A percentile compares a stretch with the other conserved stretches of the same genome.
phyloP scores from a whole-genome alignment of 1,140 invertebrate species.

The Popillia japonica region DNA sequence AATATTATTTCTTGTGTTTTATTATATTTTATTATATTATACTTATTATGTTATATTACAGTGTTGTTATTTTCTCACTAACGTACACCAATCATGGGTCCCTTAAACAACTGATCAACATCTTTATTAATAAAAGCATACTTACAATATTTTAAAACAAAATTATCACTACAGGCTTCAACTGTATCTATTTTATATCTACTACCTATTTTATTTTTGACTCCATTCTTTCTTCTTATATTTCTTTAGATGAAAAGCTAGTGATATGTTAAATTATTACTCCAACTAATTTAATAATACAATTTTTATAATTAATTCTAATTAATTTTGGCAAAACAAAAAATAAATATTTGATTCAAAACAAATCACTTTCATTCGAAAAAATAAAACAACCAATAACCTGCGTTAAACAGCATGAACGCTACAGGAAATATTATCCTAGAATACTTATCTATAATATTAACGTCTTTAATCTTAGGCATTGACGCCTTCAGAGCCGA shows the following conservation, averaged over 20 bases:
- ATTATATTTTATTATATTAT: too few relatives aligned
- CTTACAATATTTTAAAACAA: too few relatives aligned
- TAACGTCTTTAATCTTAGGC: conserved; percentile 95
- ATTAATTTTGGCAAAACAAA: too few relatives aligned
- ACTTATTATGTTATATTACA: not conserved
- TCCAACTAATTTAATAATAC: not conserved
- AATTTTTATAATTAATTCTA: too few relatives aligned
- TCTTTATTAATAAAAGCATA: not conserved
- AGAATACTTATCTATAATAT: conserved; percentile 96
- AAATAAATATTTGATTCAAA: too few relatives aligned
- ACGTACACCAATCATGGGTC: not conserved
- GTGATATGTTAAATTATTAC: conserved; percentile 12
- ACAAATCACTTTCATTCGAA: conserved; percentile 65
- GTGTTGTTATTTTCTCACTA: too few relatives aligned
- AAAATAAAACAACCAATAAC: conserved; percentile 95
- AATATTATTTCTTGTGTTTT: not conserved
- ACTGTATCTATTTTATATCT: too few relatives aligned
- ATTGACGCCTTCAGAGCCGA: conserved; percentile 82
- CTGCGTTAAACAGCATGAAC: conserved; percentile 92
- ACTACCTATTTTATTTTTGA: too few relatives aligned
- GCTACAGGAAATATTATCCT: conserved; percentile 93
- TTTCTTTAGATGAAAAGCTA: not conserved
- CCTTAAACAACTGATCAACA: not conserved
- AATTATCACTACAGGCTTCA: too few relatives aligned
- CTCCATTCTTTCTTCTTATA: too few relatives aligned